Conservation (phyloP, 1,140 invertebrate genomes). For the Scaptomyza montana region DNA sequence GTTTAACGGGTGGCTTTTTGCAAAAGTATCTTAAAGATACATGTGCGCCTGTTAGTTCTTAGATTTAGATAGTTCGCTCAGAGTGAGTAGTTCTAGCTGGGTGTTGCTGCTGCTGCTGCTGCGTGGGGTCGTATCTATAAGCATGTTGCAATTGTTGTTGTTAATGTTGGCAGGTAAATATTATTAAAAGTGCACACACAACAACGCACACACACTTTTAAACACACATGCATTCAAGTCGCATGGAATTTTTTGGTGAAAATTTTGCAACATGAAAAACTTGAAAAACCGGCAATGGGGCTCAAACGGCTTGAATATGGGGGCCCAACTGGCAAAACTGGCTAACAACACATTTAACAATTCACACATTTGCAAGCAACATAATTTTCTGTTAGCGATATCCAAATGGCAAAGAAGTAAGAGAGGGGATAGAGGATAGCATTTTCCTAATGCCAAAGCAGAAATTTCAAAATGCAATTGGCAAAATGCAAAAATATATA, state of each 20-base stretch:
- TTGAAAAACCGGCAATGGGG: slow-evolving; percentile 72
- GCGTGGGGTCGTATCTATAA: not conserved
- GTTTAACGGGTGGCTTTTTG: slow-evolving; percentile 45
- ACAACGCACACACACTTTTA: not conserved
- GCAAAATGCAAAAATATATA: not conserved
- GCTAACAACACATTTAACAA: slow-evolving; percentile 76
- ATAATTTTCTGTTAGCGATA: slow-evolving; percentile 71
- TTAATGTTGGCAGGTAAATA: slow-evolving; percentile 59
- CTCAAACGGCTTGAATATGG: slow-evolving; percentile 7
- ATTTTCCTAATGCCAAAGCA: slow-evolving; percentile 54
- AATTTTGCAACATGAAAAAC: slow-evolving; percentile 69
- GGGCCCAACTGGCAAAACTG: slow-evolving; percentile 55
- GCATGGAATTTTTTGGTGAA: slow-evolving; percentile 53
- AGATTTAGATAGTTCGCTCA: slow-evolving; percentile 10
- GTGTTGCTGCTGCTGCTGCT: slow-evolving; percentile 1
- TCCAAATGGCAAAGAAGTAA: not conserved
- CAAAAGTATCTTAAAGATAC: slow-evolving; percentile 16
- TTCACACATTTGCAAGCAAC: slow-evolving; percentile 76
- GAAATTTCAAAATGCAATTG: slow-evolving; percentile 48
- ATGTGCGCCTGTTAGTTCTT: slow-evolving; percentile 26
- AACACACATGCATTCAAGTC: slow-evolving; percentile 30
- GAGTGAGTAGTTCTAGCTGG: not conserved
- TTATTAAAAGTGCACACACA: slow-evolving; percentile 45
- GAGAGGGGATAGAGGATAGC: not conserved
- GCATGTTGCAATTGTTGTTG: slow-evolving; percentile 25